A percentile compares a stretch with the other conserved stretches of the same genome.
These are phyloP conservation scores for Lordiphosa mommai DNA, from an alignment of 1,140 invertebrate genomes.

Conservation along the genomic window DNA sequence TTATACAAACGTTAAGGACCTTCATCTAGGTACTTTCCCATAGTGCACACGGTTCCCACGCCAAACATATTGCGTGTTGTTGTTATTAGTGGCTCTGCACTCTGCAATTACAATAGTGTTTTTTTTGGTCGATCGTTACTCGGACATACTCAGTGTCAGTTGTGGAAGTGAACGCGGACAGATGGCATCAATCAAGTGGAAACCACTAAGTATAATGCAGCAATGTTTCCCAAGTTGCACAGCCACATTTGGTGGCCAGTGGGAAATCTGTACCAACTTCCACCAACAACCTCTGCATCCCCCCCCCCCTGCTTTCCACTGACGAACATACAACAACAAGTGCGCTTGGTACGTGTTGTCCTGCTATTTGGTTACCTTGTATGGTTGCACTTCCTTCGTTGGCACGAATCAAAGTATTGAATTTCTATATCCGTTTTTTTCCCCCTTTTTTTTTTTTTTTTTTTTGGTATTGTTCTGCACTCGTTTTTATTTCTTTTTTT, in stretches of 20 bases:
- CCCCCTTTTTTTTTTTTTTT: constrained; percentile 23
- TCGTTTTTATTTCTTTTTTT: constrained; percentile 2
- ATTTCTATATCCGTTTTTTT: constrained; percentile 79
- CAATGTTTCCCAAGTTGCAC: constrained; percentile 37
- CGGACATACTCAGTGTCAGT: not conserved
- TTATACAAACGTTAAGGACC: constrained; percentile 34
- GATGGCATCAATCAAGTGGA: constrained; percentile 76
- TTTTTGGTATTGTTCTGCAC: constrained; percentile 37
- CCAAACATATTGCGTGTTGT: constrained; percentile 39
- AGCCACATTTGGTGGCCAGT: constrained; percentile 26
- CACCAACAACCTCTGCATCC: not conserved
- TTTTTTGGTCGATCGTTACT: constrained; percentile 37
- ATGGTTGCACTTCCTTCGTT: constrained; percentile 69
- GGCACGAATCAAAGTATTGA: constrained; percentile 79
- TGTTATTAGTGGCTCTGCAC: constrained; percentile 35
- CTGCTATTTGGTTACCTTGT: constrained; percentile 77
- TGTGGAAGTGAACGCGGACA: constrained; percentile 35
- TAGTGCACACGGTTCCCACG: constrained; percentile 59
- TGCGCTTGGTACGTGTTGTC: constrained; percentile 73
- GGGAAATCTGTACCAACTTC: constrained; percentile 43
- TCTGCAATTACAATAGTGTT: constrained; percentile 36
- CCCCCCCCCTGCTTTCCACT: not conserved
- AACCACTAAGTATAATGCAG: constrained; percentile 67
- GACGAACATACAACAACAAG: constrained; percentile 37
- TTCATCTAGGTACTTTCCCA: constrained; percentile 28